Conservation (phyloP, 2,797 vertebrate species). For the Enteromius mattozi region DNA sequence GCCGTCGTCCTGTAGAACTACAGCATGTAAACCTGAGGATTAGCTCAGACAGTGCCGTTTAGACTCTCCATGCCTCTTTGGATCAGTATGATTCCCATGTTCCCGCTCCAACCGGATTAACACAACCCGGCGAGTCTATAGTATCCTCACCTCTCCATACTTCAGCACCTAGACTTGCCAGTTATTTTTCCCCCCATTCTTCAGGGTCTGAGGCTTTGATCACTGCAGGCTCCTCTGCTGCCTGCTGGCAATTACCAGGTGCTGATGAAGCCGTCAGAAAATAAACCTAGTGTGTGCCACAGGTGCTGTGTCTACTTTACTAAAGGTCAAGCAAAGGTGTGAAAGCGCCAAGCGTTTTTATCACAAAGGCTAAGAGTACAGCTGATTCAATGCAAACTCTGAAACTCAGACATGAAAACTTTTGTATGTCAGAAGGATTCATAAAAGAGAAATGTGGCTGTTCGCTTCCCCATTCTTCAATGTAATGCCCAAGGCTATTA, state of each 20-base stretch:
- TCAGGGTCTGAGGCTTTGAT: constrained; percentile 39
- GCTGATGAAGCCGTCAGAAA: constrained; percentile 40
- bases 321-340: constrained; percentile 56
- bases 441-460: constrained; percentile 17
- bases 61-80: constrained; percentile 70
- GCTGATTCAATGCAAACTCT: neutral
- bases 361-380: constrained; percentile 1
- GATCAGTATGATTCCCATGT: constrained; percentile 64
- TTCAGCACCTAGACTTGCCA: neutral
- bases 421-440: constrained; percentile 22
- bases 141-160: constrained; percentile 38
- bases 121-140: constrained; percentile 24
- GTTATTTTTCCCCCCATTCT: constrained; percentile 16
- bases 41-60: constrained; percentile 71
- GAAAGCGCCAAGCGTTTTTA: constrained; percentile 50
- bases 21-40: constrained; percentile 82
- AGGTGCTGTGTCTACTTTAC: constrained; percentile 25
- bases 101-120: constrained; percentile 56
- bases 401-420: constrained; percentile 9
- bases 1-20: constrained; percentile 78
- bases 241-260: constrained; percentile 44
- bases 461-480: neutral
- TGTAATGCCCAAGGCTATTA: constrained; percentile 5
- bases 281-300: constrained; percentile 2
- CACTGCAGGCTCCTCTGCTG: constrained; percentile 26